phyloP scores from a whole-genome alignment of 2,797 vertebrate species.

The Gymnopithys bicolor region DNA sequence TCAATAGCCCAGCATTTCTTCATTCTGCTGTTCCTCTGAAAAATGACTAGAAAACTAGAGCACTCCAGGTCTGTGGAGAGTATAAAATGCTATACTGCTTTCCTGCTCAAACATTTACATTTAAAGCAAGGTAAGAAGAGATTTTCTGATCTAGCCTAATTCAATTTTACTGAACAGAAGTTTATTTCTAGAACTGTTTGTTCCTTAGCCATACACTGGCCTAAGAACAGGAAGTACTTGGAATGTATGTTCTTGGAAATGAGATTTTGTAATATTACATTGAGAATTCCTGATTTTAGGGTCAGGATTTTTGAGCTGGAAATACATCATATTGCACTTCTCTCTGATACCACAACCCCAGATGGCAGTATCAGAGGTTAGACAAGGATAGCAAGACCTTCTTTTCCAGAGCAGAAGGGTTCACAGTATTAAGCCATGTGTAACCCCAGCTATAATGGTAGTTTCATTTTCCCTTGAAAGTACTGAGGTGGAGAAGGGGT shows the following conservation, averaged over 20 bases:
- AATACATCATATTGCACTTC: rapidly evolving
- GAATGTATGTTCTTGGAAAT: not conserved
- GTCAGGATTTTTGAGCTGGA: not conserved
- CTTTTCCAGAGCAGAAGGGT: not conserved
- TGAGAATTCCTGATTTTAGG: not conserved
- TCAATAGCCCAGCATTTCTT: not conserved
- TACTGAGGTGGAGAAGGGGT: not conserved
- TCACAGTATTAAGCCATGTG: not conserved
- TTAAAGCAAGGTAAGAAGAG: not conserved
- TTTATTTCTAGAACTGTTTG: slow-evolving; percentile 9
- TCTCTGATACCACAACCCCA: not conserved
- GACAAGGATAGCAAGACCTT: not conserved
- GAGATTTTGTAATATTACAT: not conserved
- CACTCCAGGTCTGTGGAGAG: not conserved
- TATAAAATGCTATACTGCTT: not conserved
- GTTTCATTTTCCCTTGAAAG: not conserved
- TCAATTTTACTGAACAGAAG: not conserved
- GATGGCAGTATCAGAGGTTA: not conserved
- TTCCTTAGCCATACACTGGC: not conserved
- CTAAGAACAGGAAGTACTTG: not conserved
- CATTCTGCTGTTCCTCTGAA: not conserved
- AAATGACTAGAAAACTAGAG: not conserved
- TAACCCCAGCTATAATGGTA: not conserved
- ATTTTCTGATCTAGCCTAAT: not conserved
- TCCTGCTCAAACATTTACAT: not conserved